Base-by-base conservation (phyloP, 2,888 invertebrate genomes). In the Xylocampa areola region DNA sequence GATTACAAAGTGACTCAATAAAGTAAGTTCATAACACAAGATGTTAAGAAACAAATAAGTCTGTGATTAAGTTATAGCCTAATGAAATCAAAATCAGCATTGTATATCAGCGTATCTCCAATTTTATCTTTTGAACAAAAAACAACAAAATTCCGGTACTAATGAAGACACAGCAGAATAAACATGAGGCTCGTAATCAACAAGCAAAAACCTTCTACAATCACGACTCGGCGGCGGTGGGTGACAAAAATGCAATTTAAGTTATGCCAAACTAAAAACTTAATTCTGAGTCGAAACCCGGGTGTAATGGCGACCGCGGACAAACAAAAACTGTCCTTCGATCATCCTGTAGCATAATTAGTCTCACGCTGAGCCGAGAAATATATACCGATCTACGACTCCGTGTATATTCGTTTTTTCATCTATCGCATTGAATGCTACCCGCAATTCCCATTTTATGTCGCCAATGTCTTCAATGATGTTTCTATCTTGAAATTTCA, bases 191-290 rank as follows among this genome's bases (percentile, higher is more conserved):
- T 62, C 64, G 80, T 86, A 87, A 89, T 87, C 85, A 85, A 72
- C 59, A 39, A 48, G 68, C 82, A 90, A 90, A 90, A 90, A 89
- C 55, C 67, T 39, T 57, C 53, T 64, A 81, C 84, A 86, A 85
- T 85, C 85, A 81, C 77, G 70, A 69, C 51, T 55, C 78, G 72
- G 61, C 74, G 74, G 76, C 77, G 81, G 80, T 84, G 87, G 88
- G 92, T 92, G 92, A 91, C 92, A 91, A 92, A 92, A 92, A 92
- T 92, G 92, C 92, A 90, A 92, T 92, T 89, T 92, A 88, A 90
- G 89, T 87, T 91, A 90, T 91, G 85, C 85, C 76, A 72, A 75
- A 81, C 84, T 87, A 92, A 92, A 92, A 92, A 91, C 84, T 86
- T 85, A 89, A 89, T 90, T 87, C 85, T 79, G 74, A 60, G 77